Conservation (phyloP, 1,140 invertebrate genomes). For the Drosophila nasuta region DNA sequence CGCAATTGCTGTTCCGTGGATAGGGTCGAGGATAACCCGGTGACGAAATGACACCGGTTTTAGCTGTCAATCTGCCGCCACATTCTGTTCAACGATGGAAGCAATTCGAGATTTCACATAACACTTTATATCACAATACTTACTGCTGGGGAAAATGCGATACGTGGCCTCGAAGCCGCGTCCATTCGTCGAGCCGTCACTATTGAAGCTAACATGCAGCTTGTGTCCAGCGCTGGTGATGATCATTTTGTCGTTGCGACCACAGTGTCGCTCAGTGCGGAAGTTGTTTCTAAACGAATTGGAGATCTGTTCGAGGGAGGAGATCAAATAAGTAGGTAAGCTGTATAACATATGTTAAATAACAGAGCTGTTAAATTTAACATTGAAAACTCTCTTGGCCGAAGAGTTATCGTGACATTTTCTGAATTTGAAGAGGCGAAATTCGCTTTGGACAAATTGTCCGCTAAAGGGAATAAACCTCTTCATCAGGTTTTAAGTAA, state of each 20-base stretch:
- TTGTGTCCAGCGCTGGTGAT: conserved; percentile 57
- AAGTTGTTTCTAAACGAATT: conserved; percentile 16
- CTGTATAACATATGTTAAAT: too few relatives aligned
- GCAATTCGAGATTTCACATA: too few relatives aligned
- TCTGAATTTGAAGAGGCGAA: too few relatives aligned
- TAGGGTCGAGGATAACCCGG: conserved; percentile 92
- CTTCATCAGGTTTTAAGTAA: too few relatives aligned
- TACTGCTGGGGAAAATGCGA: conserved; percentile 73
- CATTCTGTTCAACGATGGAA: conserved; percentile 48
- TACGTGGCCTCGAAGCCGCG: conserved; percentile 89
- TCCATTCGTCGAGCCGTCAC: conserved; percentile 73
- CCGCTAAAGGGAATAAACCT: too few relatives aligned
- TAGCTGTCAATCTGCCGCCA: conserved; percentile 56
- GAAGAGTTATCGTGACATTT: too few relatives aligned
- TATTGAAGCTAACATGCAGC: conserved; percentile 68
- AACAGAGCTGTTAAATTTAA: too few relatives aligned
- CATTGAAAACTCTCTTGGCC: too few relatives aligned
- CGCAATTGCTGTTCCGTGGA: conserved; percentile 88
- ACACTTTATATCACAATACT: conserved; percentile 25
- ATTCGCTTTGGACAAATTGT: too few relatives aligned
- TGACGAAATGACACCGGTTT: conserved; percentile 64
- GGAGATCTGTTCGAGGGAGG: conserved; percentile 45
- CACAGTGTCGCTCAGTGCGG: conserved; percentile 65
- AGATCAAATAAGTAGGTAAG: neutral
- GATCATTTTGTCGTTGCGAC: conserved; percentile 26